A percentile compares a stretch with the other conserved stretches of the same genome.
Evolutionary conservation across 2,113 vertebrate genomes (phyloP).

Genomic region (Marmota monax): DNA sequence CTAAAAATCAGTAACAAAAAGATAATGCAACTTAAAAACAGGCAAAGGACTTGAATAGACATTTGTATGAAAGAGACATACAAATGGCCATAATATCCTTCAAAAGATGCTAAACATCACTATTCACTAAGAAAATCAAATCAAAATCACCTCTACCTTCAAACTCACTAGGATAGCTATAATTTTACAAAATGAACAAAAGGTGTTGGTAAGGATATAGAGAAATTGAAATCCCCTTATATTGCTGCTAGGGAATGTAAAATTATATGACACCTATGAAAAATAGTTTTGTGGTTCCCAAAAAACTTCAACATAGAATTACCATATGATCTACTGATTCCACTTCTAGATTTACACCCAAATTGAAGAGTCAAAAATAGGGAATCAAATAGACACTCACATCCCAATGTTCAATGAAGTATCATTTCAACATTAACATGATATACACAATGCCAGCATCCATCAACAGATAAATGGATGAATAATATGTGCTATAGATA

Average conservation of each 20-base stretch:
- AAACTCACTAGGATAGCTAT: neutral
- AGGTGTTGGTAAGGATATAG: neutral
- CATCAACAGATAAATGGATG: neutral
- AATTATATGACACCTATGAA: neutral
- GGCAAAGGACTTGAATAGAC: neutral
- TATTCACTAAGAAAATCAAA: conserved; percentile 23
- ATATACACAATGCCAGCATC: neutral
- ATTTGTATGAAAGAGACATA: conserved; percentile 4
- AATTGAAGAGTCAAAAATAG: neutral
- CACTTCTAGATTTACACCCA: neutral
- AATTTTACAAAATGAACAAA: neutral
- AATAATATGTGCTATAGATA: neutral
- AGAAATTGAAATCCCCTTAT: neutral
- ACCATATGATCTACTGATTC: neutral
- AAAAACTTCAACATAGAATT: neutral
- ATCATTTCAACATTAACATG: neutral
- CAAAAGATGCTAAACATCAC: neutral
- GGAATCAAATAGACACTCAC: neutral
- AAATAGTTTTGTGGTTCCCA: neutral
- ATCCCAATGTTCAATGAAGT: neutral
- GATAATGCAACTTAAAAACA: neutral
- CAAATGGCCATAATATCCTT: neutral
- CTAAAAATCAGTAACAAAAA: neutral
- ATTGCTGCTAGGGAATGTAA: neutral
- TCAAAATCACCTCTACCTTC: conserved; percentile 12